Evolutionary conservation across 1,140 invertebrate species (phyloP).

Genomic region (Palaemon carinicauda): DNA sequence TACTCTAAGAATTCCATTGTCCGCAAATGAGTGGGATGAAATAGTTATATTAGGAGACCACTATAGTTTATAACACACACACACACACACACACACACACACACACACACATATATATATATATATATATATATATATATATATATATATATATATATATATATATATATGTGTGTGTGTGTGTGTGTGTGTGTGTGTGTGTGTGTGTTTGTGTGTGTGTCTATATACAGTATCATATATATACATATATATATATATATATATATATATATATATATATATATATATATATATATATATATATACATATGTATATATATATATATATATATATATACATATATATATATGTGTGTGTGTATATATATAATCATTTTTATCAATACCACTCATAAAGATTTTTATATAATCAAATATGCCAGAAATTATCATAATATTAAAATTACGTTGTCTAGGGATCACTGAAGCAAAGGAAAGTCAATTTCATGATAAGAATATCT

Average conservation of each 20-base stretch:
- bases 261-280: neutral
- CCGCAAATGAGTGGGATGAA: too few species aligned
- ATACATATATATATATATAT: neutral
- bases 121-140: neutral
- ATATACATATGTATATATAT: neutral
- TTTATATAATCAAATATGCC: too few species aligned
- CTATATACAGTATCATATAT: neutral
- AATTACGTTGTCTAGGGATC: too few species aligned
- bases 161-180: neutral
- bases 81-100: too few species aligned
- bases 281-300: neutral
- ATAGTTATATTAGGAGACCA: too few species aligned
- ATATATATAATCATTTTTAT: neutral
- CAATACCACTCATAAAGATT: neutral
- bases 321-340: neutral
- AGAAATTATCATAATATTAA: too few species aligned
- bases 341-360: neutral
- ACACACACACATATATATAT: too few species aligned
- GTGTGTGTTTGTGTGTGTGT: neutral
- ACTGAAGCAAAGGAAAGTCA: too few species aligned
- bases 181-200: neutral
- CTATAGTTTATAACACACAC: too few species aligned
- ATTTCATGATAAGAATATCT: too few species aligned
- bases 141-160: neutral
- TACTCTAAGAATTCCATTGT: too few species aligned